A percentile compares a stretch with the other conserved stretches of the same genome.
phyloP scores from a whole-genome alignment of 2,797 vertebrate genomes.

The Ammospiza maritima region DNA sequence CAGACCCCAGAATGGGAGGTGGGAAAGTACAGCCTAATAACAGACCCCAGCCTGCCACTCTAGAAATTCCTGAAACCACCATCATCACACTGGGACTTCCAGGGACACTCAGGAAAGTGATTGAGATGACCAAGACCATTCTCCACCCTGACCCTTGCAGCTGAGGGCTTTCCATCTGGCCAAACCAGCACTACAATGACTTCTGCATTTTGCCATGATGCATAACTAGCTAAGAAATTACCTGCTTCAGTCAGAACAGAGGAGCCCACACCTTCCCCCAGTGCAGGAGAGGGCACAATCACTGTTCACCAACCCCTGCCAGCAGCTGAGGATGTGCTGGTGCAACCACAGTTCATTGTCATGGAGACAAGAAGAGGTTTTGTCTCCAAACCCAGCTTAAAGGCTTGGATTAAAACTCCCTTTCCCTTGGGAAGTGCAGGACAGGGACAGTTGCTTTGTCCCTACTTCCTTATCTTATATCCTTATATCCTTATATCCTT shows the following conservation, averaged over 20 bases:
- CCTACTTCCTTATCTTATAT: neutral
- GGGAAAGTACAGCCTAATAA: neutral
- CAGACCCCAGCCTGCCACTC: neutral
- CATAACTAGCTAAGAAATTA: neutral
- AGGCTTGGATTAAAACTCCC: conserved; percentile 61
- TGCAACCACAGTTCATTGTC: conserved; percentile 60
- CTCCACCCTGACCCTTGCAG: neutral
- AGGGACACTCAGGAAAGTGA: neutral
- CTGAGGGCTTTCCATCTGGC: neutral
- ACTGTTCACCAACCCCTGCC: neutral
- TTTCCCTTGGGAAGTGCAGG: conserved; percentile 45
- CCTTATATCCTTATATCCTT: neutral
- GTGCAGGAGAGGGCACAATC: neutral
- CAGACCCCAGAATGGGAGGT: neutral
- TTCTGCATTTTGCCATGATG: neutral
- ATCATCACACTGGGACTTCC: neutral
- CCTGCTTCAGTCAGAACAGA: neutral
- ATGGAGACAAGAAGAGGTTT: conserved; percentile 72
- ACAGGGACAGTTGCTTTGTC: neutral
- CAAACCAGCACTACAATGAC: accelerated
- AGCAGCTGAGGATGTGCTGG: conserved; percentile 16
- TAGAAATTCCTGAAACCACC: neutral
- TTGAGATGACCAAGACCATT: neutral
- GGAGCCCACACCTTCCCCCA: neutral
- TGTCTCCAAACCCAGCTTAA: conserved; percentile 63